Evolutionary conservation across 2,797 vertebrate species (phyloP), one percentile per base, ranked within the genome.

Genomic region (Limosa lapponica): DNA sequence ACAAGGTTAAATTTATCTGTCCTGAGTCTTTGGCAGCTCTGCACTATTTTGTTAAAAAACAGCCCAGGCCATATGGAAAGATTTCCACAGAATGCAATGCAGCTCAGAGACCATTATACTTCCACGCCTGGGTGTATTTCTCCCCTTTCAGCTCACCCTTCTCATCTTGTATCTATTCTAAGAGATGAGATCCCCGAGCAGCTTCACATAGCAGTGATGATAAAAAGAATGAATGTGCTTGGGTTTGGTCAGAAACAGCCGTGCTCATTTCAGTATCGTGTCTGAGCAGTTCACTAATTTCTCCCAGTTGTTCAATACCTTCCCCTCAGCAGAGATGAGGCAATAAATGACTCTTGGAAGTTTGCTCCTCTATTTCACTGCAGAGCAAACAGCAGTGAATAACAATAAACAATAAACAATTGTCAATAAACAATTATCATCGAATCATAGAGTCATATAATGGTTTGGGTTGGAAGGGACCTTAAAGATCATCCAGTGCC

Each of bases 1-100:
- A 79, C 86, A 79, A 82, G 82, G 57, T 73, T 86, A 89, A 82
- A 94, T 92, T 86, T 92, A 92, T 94, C 82, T 86, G 22, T 49
- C 73, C 61, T 28, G 62, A 89, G 66, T 39, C 61, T 79, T 79
- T 79, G 90, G 90, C 86, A 89, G 86, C 62, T 78, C 82, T 59
- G 46, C 41, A 25, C 39, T 70, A 49, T 89, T 92, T 87, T 74
- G 81, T 86, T 87, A 86, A 92, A 89, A 82, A 89, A 49, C 82
- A 82, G 93, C 44, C 39, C 49, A 65, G 67, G 25, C 77, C 82
- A 69, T 79, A 92, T 79, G 90, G 82, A 89, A 92, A 79, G 66
- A 73, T 82, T 92, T 94, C 49, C 46, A 79, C 67, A 70, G 64
- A 82, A 89, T 59, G 82, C 66, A 79, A 44, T 87, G 44, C 86